phyloP scores from a whole-genome alignment of 2,888 invertebrate genomes.

The Osmoderma eremita region DNA sequence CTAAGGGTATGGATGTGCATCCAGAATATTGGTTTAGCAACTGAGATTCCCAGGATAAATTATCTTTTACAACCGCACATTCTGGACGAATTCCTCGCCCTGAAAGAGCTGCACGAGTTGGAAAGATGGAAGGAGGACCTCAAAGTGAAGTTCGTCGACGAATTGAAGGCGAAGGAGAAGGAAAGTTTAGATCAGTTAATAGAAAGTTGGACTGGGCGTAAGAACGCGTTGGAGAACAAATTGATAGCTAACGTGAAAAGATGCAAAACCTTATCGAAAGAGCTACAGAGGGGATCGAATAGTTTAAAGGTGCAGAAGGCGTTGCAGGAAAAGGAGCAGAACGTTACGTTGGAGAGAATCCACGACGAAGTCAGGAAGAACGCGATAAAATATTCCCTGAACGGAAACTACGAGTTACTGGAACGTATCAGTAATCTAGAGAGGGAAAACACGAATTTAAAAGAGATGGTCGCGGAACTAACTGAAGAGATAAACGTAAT shows the following conservation, averaged over 20 bases:
- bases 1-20: constrained; percentile 51
- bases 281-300: constrained; percentile 69
- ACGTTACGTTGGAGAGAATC: constrained; percentile 48
- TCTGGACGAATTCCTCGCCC: constrained; percentile 60
- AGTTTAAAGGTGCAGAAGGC: constrained; percentile 47
- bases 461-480: constrained; percentile 56
- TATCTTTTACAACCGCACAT: constrained; percentile 54
- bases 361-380: constrained; percentile 55
- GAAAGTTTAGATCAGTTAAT: constrained; percentile 45
- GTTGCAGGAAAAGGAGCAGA: constrained; percentile 47
- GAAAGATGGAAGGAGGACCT: constrained; percentile 80
- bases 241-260: constrained; percentile 70
- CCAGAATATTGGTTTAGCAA: constrained; percentile 46
- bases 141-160: constrained; percentile 70
- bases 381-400: constrained; percentile 50
- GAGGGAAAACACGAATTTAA: constrained; percentile 56
- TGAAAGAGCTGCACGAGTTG: constrained; percentile 73
- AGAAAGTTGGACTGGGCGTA: constrained; percentile 54
- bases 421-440: constrained; percentile 58
- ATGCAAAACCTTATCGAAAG: constrained; percentile 70
- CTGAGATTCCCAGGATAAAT: constrained; percentile 38
- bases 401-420: constrained; percentile 56
- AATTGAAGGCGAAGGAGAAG: constrained; percentile 62
- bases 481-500: constrained; percentile 60
- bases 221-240: constrained; percentile 67